Percentiles rank a stretch among this genome's conserved stretches.
These are phyloP conservation scores for Polypedilum pembai DNA, from an alignment of 1,140 invertebrate species.

Conservation along the genomic window DNA sequence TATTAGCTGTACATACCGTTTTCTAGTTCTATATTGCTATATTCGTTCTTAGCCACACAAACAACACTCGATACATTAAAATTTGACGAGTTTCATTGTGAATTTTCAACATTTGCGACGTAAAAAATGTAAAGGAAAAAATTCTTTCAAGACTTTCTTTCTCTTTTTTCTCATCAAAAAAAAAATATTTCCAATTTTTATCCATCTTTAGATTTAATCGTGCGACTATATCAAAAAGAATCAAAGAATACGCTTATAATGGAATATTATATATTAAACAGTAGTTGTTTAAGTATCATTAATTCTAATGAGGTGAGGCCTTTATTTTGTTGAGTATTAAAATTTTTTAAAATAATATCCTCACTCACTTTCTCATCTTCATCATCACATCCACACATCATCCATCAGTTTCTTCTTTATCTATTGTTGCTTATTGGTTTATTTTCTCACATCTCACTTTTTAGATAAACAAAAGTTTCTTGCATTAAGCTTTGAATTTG, in stretches of 20 bases:
- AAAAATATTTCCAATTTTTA: too few relatives aligned
- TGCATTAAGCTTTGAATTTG: background rate
- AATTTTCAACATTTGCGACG: background rate
- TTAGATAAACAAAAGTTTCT: slow-evolving; percentile 14
- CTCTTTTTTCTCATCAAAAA: background rate
- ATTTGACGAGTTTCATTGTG: too few relatives aligned
- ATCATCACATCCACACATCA: background rate
- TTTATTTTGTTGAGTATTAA: background rate
- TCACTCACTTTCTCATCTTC: too few relatives aligned
- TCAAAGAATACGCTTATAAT: slow-evolving; percentile 11
- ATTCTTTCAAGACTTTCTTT: background rate
- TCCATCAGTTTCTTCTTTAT: too few relatives aligned
- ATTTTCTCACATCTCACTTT: background rate
- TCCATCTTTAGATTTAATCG: background rate
- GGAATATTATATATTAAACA: slow-evolving; percentile 3
- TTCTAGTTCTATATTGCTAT: too few relatives aligned
- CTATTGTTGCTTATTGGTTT: background rate
- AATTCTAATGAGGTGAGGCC: background rate
- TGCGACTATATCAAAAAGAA: slow-evolving; percentile 9
- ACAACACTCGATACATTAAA: too few relatives aligned
- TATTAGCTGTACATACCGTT: too few relatives aligned
- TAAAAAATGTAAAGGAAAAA: background rate
- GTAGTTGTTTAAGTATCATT: slow-evolving; percentile 3
- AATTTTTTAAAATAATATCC: background rate
- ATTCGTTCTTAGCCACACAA: too few relatives aligned